Percentiles rank a stretch among this genome's conserved stretches.
These are phyloP conservation scores for Pimephales promelas DNA, from an alignment of 2,113 vertebrate genomes.

Conservation along the genomic window DNA sequence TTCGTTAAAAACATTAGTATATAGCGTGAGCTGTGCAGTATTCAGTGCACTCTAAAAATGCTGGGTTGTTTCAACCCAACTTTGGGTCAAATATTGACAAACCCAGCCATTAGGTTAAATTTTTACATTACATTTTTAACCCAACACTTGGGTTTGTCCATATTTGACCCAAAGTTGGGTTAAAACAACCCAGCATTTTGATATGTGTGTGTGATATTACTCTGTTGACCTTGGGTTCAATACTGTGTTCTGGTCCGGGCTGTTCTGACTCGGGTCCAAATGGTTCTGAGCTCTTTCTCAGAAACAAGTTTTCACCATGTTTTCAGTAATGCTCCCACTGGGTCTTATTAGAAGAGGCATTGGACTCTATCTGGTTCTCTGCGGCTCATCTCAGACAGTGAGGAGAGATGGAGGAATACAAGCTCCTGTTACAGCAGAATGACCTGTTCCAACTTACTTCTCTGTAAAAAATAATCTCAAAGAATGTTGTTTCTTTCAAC, in stretches of 20 bases:
- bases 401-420: constrained; percentile 16
- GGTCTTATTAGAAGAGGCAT: constrained; percentile 51
- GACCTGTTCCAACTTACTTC: background rate
- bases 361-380: constrained; percentile 48
- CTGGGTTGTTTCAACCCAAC: too few species aligned
- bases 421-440: background rate
- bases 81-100: too few species aligned
- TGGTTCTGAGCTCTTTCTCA: background rate
- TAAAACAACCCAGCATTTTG: too few species aligned
- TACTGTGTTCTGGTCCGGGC: background rate
- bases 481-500: constrained; percentile 1
- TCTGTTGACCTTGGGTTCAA: background rate
- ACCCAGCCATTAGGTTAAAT: too few species aligned
- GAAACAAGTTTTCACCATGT: background rate
- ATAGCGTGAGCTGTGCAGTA: too few species aligned
- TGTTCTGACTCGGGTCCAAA: too few species aligned
- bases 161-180: too few species aligned
- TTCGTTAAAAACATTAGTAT: too few species aligned
- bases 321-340: constrained; percentile 44
- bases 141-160: too few species aligned
- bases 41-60: too few species aligned
- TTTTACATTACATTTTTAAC: too few species aligned
- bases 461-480: background rate
- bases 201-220: too few species aligned
- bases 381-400: constrained; percentile 42